Percentiles rank a stretch among this genome's conserved stretches.
Evolutionary conservation across 2,113 vertebrate species (phyloP).

Genomic region (Xyrauchen texanus): DNA sequence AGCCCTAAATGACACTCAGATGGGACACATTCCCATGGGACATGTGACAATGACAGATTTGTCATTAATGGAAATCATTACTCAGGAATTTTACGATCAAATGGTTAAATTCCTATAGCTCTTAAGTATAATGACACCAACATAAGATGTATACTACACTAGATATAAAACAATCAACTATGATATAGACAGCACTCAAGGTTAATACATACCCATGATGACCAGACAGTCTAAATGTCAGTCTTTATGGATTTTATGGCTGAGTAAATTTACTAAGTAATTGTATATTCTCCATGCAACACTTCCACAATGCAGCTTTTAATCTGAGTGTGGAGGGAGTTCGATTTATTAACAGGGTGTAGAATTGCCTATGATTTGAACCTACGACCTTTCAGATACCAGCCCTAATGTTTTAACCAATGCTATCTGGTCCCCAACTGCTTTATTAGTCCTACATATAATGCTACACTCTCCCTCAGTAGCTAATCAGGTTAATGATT

Average conservation of each 20-base stretch:
- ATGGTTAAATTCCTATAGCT: background rate
- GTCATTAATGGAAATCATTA: constrained; percentile 32
- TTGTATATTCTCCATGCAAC: no score
- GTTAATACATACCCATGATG: background rate
- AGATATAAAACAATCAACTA: background rate
- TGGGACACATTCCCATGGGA: no score
- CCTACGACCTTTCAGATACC: no score
- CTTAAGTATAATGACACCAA: background rate
- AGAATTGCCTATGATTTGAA: no score
- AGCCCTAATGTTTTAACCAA: no score
- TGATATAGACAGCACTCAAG: background rate
- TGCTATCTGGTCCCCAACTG: no score
- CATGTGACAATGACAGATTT: constrained; percentile 28
- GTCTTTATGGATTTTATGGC: background rate
- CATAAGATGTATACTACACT: constrained; percentile 1
- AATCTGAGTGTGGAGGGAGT: no score
- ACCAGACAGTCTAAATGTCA: background rate
- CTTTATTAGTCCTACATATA: no score
- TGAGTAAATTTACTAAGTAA: background rate
- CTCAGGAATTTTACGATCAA: constrained; percentile 7
- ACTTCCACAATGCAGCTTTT: no score
- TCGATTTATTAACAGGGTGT: no score
- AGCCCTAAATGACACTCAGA: background rate
- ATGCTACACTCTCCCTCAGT: no score
- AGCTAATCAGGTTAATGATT: background rate